Percentiles rank a stretch among this genome's conserved stretches.
phyloP scores from a whole-genome alignment of 2,888 invertebrate genomes.

The Drosophila histrio region DNA sequence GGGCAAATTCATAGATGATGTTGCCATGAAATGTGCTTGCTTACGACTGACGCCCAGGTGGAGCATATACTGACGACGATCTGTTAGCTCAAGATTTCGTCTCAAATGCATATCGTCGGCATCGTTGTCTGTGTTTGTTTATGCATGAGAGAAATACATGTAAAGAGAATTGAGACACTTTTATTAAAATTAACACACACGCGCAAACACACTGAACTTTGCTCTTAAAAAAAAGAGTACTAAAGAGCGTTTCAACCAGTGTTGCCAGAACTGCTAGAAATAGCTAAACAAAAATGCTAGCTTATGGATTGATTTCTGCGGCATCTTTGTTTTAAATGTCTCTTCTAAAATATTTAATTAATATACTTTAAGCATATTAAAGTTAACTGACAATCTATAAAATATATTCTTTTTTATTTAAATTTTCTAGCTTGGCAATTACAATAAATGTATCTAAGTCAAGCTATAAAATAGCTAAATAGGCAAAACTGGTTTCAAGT shows the following conservation, averaged over 20 bases:
- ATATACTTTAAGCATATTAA: no score
- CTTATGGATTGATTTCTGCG: no score
- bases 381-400: no score
- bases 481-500: no score
- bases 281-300: no score
- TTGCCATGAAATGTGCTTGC: constrained; percentile 41
- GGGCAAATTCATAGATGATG: constrained; percentile 23
- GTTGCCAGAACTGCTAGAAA: no score
- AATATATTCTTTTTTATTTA: no score
- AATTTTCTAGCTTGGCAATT: no score
- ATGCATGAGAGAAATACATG: constrained; percentile 14
- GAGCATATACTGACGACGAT: constrained; percentile 44
- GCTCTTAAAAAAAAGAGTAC: constrained; percentile 31
- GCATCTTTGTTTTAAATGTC: no score
- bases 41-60: constrained; percentile 42
- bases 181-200: constrained; percentile 27
- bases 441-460: no score
- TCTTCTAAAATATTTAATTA: no score
- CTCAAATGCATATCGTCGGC: not conserved
- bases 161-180: constrained; percentile 46
- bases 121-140: constrained; percentile 18
- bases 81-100: constrained; percentile 22
- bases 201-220: not conserved
- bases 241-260: constrained; percentile 1
- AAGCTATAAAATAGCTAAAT: no score